phyloP scores from a whole-genome alignment of 2,113 vertebrate genomes.

The Rhynchomys soricoides region DNA sequence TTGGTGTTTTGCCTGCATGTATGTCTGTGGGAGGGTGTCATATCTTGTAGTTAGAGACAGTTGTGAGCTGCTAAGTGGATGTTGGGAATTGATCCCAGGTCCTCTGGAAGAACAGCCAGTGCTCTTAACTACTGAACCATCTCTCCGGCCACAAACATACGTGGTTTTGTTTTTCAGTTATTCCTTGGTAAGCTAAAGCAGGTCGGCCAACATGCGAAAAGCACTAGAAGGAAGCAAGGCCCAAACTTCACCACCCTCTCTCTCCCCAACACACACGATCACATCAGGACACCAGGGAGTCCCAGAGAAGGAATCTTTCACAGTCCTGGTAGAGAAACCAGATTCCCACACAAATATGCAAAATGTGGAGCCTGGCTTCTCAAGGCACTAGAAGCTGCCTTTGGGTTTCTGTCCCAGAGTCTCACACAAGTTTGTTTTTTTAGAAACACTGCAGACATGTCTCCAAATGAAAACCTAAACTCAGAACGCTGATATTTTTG shows the following conservation, averaged over 20 bases:
- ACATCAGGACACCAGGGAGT: accelerated
- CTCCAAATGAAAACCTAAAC: constrained; percentile 72
- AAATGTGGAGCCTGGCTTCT: background rate
- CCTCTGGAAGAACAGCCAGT: too few species aligned
- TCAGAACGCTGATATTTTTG: constrained; percentile 74
- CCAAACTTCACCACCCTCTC: background rate
- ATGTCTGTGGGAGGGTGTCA: too few species aligned
- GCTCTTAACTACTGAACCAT: too few species aligned
- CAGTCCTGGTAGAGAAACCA: background rate
- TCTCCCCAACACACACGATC: background rate
- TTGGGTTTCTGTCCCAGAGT: constrained; percentile 59
- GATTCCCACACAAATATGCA: constrained; percentile 22
- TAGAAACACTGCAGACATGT: constrained; percentile 83
- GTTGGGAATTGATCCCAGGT: too few species aligned
- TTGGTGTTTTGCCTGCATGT: too few species aligned
- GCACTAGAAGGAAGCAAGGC: background rate
- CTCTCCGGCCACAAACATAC: too few species aligned
- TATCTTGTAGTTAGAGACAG: too few species aligned
- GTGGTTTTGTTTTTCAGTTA: background rate
- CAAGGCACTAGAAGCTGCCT: background rate
- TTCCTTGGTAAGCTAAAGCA: background rate
- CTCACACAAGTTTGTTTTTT: constrained; percentile 80
- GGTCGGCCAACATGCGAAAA: background rate
- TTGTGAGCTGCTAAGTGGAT: too few species aligned
- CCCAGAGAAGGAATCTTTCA: background rate